Percentiles rank a stretch among this genome's conserved stretches.
Conservation (phyloP, 2,888 invertebrate genomes). For the Drosophila conformis region DNA sequence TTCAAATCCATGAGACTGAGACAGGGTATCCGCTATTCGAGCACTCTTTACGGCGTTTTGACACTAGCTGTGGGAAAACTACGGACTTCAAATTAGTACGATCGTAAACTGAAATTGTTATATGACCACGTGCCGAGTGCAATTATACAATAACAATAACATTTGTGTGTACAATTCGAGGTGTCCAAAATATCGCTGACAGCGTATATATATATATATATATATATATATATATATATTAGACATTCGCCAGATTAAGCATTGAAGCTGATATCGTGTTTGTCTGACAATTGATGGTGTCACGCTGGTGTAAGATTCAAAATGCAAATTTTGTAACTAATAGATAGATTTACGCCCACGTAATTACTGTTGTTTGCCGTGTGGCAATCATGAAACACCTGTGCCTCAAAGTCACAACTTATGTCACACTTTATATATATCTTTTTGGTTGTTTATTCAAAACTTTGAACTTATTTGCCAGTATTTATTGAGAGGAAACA, state of each 20-base stretch:
- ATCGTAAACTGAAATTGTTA: not conserved
- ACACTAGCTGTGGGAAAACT: not conserved
- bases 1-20: not conserved
- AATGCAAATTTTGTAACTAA: conserved; percentile 52
- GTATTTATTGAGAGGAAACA: not conserved
- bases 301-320: conserved; percentile 51
- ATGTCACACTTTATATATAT: not conserved
- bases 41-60: conserved; percentile 5
- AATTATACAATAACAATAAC: not conserved
- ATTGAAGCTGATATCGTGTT: conserved; percentile 20
- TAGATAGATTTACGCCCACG: conserved; percentile 29
- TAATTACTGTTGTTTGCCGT: conserved; percentile 6
- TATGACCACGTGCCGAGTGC: not conserved
- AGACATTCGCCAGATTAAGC: conserved; percentile 17
- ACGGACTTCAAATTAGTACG: conserved; percentile 5
- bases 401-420: not conserved
- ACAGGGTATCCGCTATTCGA: not conserved
- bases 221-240: not conserved
- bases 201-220: not conserved
- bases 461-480: not conserved
- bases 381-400: conserved; percentile 13
- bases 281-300: conserved; percentile 11
- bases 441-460: not conserved
- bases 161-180: not conserved
- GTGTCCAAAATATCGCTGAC: not conserved